phyloP scores from a whole-genome alignment of 2,113 vertebrate genomes.

The Oophaga pumilio region DNA sequence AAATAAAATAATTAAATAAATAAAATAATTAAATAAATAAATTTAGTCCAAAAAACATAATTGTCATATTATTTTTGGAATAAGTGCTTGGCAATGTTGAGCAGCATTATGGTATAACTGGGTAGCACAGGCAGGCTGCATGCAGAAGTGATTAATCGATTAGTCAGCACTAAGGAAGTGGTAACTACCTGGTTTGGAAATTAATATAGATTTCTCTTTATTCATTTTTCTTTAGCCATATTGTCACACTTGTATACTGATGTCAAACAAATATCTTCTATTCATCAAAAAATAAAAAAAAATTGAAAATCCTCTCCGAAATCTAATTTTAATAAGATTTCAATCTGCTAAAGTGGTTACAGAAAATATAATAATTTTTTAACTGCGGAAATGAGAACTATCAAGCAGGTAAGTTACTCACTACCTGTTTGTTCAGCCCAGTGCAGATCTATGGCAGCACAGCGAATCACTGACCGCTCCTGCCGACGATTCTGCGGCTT shows the following conservation, averaged over 20 bases:
- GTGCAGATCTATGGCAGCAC: too few species aligned
- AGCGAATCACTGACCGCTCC: too few species aligned
- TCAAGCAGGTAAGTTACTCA: too few species aligned
- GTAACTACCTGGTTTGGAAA: neutral
- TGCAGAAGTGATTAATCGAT: slow-evolving; percentile 39
- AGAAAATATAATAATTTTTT: too few species aligned
- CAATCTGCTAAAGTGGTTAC: too few species aligned
- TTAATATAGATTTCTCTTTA: neutral
- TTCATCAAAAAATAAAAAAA: too few species aligned
- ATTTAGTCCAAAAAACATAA: neutral
- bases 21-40: neutral
- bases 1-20: neutral
- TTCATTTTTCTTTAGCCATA: neutral
- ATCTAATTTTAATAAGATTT: too few species aligned
- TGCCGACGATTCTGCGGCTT: too few species aligned
- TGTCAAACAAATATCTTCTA: too few species aligned
- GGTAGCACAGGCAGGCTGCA: slow-evolving; percentile 4
- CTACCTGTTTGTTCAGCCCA: too few species aligned
- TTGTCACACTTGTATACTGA: neutral
- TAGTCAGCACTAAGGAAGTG: slow-evolving; percentile 39
- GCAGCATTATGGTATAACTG: neutral
- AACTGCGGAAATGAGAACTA: too few species aligned
- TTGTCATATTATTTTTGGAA: neutral
- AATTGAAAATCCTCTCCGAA: too few species aligned
- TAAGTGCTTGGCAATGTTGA: neutral